Percentiles rank a stretch among this genome's conserved stretches.
Evolutionary conservation across 2,888 invertebrate species (phyloP).

Genomic region (Latrodectus elegans): DNA sequence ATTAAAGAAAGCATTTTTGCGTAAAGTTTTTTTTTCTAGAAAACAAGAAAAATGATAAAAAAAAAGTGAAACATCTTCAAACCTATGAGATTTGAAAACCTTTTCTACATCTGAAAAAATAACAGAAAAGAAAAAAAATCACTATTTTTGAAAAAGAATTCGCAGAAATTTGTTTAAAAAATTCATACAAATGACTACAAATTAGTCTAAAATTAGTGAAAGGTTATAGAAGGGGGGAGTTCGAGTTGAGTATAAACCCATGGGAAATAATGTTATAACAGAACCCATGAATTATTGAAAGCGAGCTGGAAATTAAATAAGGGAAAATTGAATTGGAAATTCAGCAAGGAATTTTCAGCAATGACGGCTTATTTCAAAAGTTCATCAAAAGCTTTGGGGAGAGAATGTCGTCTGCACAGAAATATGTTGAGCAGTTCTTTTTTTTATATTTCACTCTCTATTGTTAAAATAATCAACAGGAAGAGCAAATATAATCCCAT

Average conservation of each 20-base stretch:
- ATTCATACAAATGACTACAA: neutral
- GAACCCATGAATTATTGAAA: constrained; percentile 60
- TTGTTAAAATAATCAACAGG: constrained; percentile 57
- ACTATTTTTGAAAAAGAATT: too few relatives aligned
- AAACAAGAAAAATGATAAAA: too few relatives aligned
- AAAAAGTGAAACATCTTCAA: too few relatives aligned
- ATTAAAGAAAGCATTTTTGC: too few relatives aligned
- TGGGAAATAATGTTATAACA: constrained; percentile 44
- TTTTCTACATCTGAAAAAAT: too few relatives aligned
- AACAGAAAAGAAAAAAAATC: too few relatives aligned
- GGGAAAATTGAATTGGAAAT: constrained; percentile 51
- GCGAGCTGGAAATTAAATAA: constrained; percentile 62
- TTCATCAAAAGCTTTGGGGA: constrained; percentile 39
- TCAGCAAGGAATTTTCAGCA: constrained; percentile 15
- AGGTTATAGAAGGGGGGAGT: neutral
- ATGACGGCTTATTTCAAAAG: constrained; percentile 35
- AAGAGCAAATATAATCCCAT: constrained; percentile 64
- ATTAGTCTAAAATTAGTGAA: constrained; percentile 30
- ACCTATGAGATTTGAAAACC: too few relatives aligned
- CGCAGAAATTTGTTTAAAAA: too few relatives aligned
- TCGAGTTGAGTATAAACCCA: neutral
- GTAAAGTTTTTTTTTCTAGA: too few relatives aligned
- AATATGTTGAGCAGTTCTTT: neutral
- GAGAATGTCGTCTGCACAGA: neutral
- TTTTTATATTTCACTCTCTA: constrained; percentile 18